Evolutionary conservation across 1,140 invertebrate species (phyloP).

Genomic region (Lasioglossum albipes): DNA sequence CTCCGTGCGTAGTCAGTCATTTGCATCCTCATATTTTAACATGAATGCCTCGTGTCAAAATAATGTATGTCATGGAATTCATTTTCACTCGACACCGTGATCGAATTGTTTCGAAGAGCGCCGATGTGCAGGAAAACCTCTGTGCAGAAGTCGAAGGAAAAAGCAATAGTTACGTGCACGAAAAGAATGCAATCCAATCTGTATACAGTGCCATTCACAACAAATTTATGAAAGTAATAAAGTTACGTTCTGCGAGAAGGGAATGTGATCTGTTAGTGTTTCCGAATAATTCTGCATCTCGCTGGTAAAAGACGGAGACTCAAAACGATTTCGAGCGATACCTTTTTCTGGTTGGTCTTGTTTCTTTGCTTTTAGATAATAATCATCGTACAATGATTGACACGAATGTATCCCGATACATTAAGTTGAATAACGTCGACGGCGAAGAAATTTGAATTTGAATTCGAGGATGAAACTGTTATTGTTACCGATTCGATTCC

Average conservation of each 20-base stretch:
- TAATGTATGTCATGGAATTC: neutral
- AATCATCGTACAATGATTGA: neutral
- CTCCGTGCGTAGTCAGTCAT: slow-evolving; percentile 40
- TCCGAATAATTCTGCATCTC: slow-evolving; percentile 59
- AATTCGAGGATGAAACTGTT: neutral
- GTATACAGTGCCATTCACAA: slow-evolving; percentile 53
- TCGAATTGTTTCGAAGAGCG: neutral
- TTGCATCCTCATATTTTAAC: slow-evolving; percentile 55
- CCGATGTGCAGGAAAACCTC: neutral
- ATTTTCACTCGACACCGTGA: neutral
- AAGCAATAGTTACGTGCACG: slow-evolving; percentile 33
- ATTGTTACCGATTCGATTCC: neutral
- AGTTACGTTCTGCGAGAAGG: slow-evolving; percentile 52
- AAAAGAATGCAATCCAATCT: slow-evolving; percentile 31
- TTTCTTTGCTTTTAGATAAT: neutral
- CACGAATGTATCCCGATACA: neutral
- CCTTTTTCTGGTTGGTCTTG: neutral
- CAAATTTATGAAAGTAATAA: slow-evolving; percentile 61
- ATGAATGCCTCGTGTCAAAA: slow-evolving; percentile 32
- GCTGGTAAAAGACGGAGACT: slow-evolving; percentile 18
- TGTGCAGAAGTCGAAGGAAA: slow-evolving; percentile 19
- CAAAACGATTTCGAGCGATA: neutral
- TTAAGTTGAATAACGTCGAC: neutral
- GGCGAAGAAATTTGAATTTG: neutral
- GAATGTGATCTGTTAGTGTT: slow-evolving; percentile 66